Base-by-base conservation (phyloP, 2,113 vertebrate genomes). In the Trogon surrucura region DNA sequence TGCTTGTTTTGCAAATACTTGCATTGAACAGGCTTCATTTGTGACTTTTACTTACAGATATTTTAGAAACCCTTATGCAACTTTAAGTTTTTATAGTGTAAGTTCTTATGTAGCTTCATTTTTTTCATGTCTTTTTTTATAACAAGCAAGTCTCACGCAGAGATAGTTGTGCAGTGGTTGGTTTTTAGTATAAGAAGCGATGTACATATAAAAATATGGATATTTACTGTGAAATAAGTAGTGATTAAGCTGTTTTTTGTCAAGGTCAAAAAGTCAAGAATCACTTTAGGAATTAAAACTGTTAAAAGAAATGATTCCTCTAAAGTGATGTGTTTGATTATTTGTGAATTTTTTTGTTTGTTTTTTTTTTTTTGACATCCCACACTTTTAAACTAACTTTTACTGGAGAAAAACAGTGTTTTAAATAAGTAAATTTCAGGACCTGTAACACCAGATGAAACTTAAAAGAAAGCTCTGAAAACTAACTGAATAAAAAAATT, bases 181-280 rank as follows among this genome's bases (percentile, higher is more conserved):
- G 20, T 64, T 82, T 15, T 58, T 84, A 91, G 27, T 66, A 16
- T 87, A 65, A 81, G 56, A 75, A 71, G 22, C 22, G 56, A 58
- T 5, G 47, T 65, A 64, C n/a, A 44, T 89, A 65, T 45, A 50
- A 91, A 89, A 66, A 78, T 50, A 38, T 1, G 13, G 50, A 13
- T 94, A 75, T 91, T 80, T 86, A 70, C 41, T 74, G 25, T 64
- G 57, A 80, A 53, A 56, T 60, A 75, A 96, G 61, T 84, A 94
- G 80, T 58, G 84, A 81, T 89, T 73, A 74, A 91, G 47, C 60
- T 62, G 38, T 94, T 94, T 84, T 30, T 84, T 84, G 82, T 11
- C 64, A 87, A 94, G 73, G 87, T 78, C 73, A 74, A 87, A 91
- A 92, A 84, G 80, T 96, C 84, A 96, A 94, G 91, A 92, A 89